phyloP scores from a whole-genome alignment of 2,797 vertebrate species.

The Argya squamiceps region DNA sequence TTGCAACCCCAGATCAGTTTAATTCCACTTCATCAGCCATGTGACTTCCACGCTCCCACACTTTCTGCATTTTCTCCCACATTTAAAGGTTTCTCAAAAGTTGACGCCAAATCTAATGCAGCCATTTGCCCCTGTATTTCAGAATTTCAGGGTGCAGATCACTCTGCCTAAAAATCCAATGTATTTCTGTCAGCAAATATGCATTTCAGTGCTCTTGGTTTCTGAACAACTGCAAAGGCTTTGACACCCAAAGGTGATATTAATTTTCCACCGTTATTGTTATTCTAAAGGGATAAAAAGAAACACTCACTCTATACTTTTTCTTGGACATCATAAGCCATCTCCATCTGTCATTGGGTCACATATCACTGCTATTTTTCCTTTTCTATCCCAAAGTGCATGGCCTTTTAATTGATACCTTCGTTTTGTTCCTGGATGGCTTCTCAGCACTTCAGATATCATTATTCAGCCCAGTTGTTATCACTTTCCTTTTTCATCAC shows the following conservation, averaged over 20 bases:
- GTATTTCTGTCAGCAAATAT: not conserved
- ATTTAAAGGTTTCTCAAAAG: not conserved
- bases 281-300: not conserved
- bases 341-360: not conserved
- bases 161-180: not conserved
- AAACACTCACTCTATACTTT: not conserved
- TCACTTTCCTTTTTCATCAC: not conserved
- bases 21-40: not conserved
- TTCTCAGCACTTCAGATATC: not conserved
- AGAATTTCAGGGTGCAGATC: not conserved
- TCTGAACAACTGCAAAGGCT: not conserved
- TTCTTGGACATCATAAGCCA: not conserved
- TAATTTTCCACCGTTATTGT: not conserved
- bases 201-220: not conserved
- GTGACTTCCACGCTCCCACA: rapidly evolving
- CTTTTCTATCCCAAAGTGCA: not conserved
- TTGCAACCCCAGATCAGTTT: not conserved
- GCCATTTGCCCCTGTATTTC: not conserved
- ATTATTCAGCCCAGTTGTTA: not conserved
- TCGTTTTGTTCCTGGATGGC: not conserved
- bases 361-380: not conserved
- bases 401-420: not conserved
- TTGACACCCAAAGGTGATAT: not conserved
- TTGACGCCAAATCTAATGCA: not conserved
- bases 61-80: not conserved